phyloP scores from a whole-genome alignment of 1,140 invertebrate genomes.

The Drosophila jambulina region DNA sequence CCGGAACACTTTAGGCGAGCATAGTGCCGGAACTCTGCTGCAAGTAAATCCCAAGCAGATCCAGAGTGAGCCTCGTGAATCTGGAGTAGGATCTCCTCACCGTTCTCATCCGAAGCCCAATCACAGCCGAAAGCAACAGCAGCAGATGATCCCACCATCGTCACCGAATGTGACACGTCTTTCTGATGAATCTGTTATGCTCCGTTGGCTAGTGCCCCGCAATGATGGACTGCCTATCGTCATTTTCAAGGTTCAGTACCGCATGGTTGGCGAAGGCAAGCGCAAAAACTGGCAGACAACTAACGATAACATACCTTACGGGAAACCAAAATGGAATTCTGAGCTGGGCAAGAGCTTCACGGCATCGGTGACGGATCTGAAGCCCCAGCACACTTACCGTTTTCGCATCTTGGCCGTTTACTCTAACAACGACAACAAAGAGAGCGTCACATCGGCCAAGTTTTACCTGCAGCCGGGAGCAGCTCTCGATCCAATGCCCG shows the following conservation, averaged over 20 bases:
- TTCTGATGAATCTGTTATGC: conserved; percentile 95
- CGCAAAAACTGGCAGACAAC: conserved; percentile 91
- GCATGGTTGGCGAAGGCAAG: conserved; percentile 64
- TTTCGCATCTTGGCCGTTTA: conserved; percentile 97
- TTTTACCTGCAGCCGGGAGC: conserved; percentile 91
- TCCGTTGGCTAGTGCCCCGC: conserved; percentile 93
- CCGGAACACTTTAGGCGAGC: conserved; percentile 91
- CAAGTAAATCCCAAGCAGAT: conserved; percentile 92
- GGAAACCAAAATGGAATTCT: conserved; percentile 88
- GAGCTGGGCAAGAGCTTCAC: conserved; percentile 86
- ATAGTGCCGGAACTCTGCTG: conserved; percentile 87
- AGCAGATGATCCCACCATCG: conserved; percentile 92
- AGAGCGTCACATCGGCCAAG: conserved; percentile 91
- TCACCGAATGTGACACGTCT: conserved; percentile 93
- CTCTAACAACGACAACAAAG: conserved; percentile 96
- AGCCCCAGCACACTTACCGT: conserved; percentile 89
- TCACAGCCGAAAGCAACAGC: conserved; percentile 28
- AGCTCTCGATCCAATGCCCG: conserved; percentile 87
- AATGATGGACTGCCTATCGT: conserved; percentile 92
- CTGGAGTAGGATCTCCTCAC: background rate
- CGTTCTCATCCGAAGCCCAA: conserved; percentile 18
- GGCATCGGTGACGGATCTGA: conserved; percentile 89
- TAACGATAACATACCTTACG: conserved; percentile 91
- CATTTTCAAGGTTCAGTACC: conserved; percentile 92
- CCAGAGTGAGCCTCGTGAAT: conserved; percentile 83